phyloP scores from a whole-genome alignment of 2,113 vertebrate species.

The Aythya baeri region DNA sequence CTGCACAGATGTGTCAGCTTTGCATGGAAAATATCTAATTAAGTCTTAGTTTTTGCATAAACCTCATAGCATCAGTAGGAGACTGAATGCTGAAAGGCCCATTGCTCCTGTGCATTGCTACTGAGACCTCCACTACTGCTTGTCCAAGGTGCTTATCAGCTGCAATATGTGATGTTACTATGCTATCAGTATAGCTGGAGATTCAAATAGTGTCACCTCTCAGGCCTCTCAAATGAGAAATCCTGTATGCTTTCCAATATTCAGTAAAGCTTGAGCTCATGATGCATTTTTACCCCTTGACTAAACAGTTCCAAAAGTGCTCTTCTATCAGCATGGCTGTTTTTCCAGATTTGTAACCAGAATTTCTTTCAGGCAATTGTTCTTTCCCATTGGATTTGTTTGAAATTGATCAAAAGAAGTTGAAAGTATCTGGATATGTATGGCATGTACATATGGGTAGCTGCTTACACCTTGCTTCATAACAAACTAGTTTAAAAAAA shows the following conservation, averaged over 20 bases:
- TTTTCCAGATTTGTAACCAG: neutral
- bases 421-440: neutral
- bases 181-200: neutral
- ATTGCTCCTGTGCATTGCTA: neutral
- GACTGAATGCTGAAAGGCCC: neutral
- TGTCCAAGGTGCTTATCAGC: neutral
- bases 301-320: neutral
- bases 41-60: neutral
- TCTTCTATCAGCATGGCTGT: neutral
- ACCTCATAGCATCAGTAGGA: neutral
- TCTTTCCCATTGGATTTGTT: neutral
- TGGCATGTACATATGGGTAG: neutral
- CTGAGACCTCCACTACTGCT: neutral
- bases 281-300: neutral
- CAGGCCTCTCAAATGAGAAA: neutral
- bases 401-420: neutral
- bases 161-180: neutral
- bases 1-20: neutral
- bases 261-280: neutral
- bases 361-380: neutral
- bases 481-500: neutral
- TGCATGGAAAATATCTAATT: neutral
- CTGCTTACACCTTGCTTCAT: neutral
- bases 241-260: neutral
- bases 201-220: neutral